These are phyloP conservation scores for Microctonus aethiopoides DNA, from an alignment of 2,888 invertebrate genomes.

Conservation along the genomic window DNA sequence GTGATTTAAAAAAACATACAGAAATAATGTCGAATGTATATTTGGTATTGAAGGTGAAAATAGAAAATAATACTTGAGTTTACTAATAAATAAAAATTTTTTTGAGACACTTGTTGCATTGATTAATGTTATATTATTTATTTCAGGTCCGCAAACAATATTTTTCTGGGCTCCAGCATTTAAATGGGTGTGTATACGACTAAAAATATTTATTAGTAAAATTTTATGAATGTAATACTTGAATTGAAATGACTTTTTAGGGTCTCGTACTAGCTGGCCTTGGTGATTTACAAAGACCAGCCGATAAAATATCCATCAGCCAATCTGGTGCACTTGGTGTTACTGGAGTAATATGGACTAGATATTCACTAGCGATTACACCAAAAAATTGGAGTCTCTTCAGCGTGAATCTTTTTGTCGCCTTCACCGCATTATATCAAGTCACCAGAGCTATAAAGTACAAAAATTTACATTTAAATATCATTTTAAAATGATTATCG, in stretches of 20 bases:
- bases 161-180: constrained; percentile 98
- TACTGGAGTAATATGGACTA: constrained; percentile 94
- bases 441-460: constrained; percentile 77
- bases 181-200: constrained; percentile 88
- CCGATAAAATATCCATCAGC: constrained; percentile 84
- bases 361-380: constrained; percentile 94
- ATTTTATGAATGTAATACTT: background rate
- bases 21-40: background rate
- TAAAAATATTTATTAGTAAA: background rate
- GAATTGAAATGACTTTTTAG: constrained; percentile 63
- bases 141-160: constrained; percentile 93
- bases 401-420: constrained; percentile 97
- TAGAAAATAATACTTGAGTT: background rate
- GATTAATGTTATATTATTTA: background rate
- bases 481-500: background rate
- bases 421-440: constrained; percentile 86
- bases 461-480: constrained; percentile 38
- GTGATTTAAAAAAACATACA: no score
- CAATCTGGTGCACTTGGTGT: constrained; percentile 87
- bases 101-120: constrained; percentile 10
- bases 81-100: background rate
- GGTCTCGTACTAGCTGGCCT: constrained; percentile 89
- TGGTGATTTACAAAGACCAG: constrained; percentile 89
- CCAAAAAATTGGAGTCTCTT: constrained; percentile 97
- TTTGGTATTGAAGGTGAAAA: background rate